Evolutionary conservation across 2,113 vertebrate genomes (phyloP), one percentile per base, ranked within the genome.

Genomic region (Desmodus rotundus): DNA sequence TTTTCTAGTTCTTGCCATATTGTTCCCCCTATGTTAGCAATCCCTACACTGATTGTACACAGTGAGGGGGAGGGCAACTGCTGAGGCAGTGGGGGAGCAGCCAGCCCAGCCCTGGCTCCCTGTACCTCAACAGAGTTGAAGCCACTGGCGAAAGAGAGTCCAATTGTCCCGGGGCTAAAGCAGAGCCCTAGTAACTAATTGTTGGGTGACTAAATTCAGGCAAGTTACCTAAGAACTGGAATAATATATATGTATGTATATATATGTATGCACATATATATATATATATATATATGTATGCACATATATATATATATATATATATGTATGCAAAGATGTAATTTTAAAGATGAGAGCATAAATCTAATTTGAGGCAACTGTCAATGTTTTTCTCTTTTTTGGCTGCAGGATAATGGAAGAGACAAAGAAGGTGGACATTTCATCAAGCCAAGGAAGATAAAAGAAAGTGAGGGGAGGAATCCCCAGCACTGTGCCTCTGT

Each of bases 191-290:
- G n/a, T 14, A 63, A 68, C 31, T 67, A 50, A 26, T 1, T 50
- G 84, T 6, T 50, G 3, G 24, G 38, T 84, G 81, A 74, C 63
- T 84, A 38, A 13, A 56, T 38, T 63, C 50, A 63, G 67, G 41
- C 78, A 91, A 54, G 52, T 82, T 47, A 87, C 20, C 56, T 56
- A 87, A 50, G 54, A 87, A 38, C 43, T 81, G n/a, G 38, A 92
- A 87, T 24, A 89, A 31, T 63, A 28, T 11, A 2, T 13, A 12
- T 26, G 7, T 61, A 26, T 61, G 9, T 61, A 24, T 61, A 2
- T 58, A 24, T 54, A 8, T 20, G 54, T 43, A n/a, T n/a, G n/a
- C n/a, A n/a, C n/a, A 31, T 63, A 28, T 11, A 2, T 13, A 12
- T 26, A 2, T 61, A 26, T 61, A 4, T 61, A 24, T 61, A 2